Percentiles rank a stretch among this genome's conserved stretches.
These are phyloP conservation scores for Drosophila pseudoobscura DNA, from an alignment of 1,140 invertebrate genomes.

Conservation along the genomic window DNA sequence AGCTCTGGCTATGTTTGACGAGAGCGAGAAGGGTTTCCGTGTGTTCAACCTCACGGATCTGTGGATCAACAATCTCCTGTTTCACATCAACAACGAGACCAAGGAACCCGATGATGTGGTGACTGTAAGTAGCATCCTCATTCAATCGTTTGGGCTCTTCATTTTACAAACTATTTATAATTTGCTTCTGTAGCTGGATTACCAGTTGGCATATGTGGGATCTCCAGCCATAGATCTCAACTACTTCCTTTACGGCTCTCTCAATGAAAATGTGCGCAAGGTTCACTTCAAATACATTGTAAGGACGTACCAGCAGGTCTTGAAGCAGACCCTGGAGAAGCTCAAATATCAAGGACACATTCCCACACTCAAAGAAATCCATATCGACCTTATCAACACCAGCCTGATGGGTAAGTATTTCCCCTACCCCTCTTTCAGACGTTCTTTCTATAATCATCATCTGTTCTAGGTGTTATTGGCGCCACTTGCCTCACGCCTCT, in stretches of 20 bases:
- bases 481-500: constrained; percentile 78
- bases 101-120: constrained; percentile 84
- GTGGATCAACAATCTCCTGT: constrained; percentile 88
- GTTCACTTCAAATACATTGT: constrained; percentile 84
- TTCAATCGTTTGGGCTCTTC: no score
- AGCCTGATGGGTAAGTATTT: constrained; percentile 66
- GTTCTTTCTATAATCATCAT: neutral
- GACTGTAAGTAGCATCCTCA: constrained; percentile 83
- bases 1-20: constrained; percentile 69
- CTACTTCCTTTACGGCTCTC: constrained; percentile 85
- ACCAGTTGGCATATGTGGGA: constrained; percentile 85
- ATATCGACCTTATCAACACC: constrained; percentile 77
- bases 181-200: constrained; percentile 84
- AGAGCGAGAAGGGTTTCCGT: constrained; percentile 84
- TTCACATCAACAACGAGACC: constrained; percentile 85
- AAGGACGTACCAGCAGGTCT: constrained; percentile 84
- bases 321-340: constrained; percentile 67
- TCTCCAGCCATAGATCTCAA: constrained; percentile 86
- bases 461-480: constrained; percentile 71
- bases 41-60: constrained; percentile 87
- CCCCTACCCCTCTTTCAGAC: no score
- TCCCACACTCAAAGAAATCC: constrained; percentile 74
- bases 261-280: constrained; percentile 84
- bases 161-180: constrained; percentile 53
- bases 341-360: constrained; percentile 70